phyloP scores from a whole-genome alignment of 2,113 vertebrate genomes.

The Notiomystis cincta region DNA sequence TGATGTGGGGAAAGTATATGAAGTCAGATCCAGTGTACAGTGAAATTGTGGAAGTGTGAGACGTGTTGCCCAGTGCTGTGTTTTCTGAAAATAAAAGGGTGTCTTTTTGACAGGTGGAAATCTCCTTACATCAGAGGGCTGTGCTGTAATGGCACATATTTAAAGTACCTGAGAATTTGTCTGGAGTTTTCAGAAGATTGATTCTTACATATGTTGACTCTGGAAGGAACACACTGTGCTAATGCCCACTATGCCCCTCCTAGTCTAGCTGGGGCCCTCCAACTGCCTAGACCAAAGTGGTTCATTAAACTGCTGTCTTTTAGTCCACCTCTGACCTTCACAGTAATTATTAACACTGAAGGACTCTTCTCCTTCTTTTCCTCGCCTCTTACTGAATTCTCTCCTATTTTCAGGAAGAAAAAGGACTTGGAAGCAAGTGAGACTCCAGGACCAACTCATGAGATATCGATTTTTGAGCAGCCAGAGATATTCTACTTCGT shows the following conservation, averaged over 20 bases:
- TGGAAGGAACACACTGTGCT: neutral
- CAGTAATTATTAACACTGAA: neutral
- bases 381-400: neutral
- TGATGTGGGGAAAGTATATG: neutral
- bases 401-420: constrained; percentile 58
- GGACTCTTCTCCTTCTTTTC: neutral
- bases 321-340: neutral
- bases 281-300: neutral
- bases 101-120: neutral
- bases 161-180: neutral
- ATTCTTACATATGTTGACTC: neutral
- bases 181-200: neutral
- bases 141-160: neutral
- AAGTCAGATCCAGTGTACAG: neutral
- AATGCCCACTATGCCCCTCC: neutral
- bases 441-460: neutral
- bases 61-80: neutral
- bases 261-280: neutral
- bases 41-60: neutral
- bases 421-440: constrained; percentile 41
- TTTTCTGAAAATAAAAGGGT: neutral
- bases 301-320: neutral
- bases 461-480: constrained; percentile 34
- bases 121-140: neutral
- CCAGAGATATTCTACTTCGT: constrained; percentile 78